Conservation (phyloP, 2,113 vertebrate genomes). For the Columba janthina region DNA sequence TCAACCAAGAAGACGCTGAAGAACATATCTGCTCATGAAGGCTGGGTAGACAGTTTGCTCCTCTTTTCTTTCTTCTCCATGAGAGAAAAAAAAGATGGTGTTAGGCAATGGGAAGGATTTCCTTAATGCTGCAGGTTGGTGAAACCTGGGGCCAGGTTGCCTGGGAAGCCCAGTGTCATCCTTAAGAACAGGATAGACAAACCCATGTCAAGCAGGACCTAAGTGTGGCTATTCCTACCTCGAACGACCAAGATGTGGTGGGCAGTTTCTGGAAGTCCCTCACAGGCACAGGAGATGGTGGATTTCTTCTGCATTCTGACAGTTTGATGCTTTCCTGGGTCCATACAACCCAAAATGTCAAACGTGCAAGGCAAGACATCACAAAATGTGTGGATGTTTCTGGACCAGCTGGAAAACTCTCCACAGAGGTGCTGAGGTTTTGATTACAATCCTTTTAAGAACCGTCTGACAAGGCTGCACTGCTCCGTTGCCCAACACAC, state of each 20-base stretch:
- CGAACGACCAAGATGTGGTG: rapidly evolving
- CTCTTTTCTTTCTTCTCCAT: background rate
- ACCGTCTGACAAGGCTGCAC: rapidly evolving
- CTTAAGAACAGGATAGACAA: background rate
- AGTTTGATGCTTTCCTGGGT: background rate
- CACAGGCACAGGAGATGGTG: too few relatives aligned
- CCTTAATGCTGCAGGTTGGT: background rate
- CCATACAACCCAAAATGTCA: background rate
- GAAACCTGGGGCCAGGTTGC: background rate
- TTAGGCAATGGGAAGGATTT: background rate
- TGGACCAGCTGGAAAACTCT: background rate
- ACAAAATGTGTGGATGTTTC: background rate
- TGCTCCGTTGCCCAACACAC: background rate
- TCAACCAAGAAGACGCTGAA: background rate
- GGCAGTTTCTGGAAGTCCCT: background rate
- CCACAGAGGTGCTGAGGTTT: background rate
- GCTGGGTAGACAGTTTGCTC: background rate
- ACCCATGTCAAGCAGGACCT: too few relatives aligned
- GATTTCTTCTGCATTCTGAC: background rate
- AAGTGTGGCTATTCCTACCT: background rate
- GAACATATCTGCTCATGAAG: background rate
- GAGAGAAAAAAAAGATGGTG: background rate
- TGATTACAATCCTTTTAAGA: background rate
- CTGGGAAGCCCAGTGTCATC: background rate
- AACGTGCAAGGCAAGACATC: background rate